A percentile compares a stretch with the other conserved stretches of the same genome.
These are phyloP conservation scores for Mastomys natalensis DNA, from an alignment of 2,113 vertebrate species.

Conservation along the genomic window DNA sequence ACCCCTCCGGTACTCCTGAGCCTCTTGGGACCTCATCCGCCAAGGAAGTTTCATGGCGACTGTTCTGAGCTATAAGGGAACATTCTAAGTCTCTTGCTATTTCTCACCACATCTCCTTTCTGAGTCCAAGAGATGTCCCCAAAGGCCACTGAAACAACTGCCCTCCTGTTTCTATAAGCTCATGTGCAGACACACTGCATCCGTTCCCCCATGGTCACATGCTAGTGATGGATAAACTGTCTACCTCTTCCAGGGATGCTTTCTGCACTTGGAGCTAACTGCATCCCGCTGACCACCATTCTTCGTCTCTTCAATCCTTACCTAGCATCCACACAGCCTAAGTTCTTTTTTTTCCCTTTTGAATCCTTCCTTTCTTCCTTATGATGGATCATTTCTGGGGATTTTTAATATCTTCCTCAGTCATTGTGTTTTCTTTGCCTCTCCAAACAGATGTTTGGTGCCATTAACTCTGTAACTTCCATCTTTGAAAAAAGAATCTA, in stretches of 20 bases:
- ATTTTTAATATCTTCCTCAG: not conserved
- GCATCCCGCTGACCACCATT: not conserved
- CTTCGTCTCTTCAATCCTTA: not conserved
- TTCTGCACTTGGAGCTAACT: not conserved
- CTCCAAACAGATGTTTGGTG: conserved; percentile 21
- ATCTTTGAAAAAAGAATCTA: conserved; percentile 61
- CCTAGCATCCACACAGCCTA: not conserved
- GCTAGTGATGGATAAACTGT: not conserved
- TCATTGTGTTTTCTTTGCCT: conserved; percentile 8
- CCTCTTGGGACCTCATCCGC: not conserved
- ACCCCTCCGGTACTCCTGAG: not conserved
- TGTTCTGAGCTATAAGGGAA: not conserved
- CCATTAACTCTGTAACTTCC: conserved; percentile 40
- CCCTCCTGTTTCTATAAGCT: not conserved
- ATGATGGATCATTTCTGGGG: not conserved
- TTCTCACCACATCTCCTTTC: not conserved
- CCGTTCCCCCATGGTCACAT: not conserved
- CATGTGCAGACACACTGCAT: not conserved
- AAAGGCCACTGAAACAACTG: not conserved
- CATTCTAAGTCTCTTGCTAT: not conserved
- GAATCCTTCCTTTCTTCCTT: not conserved
- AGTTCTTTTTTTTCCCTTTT: not conserved
- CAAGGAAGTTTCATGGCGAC: not conserved
- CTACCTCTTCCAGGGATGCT: not conserved
- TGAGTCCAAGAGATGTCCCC: not conserved